Base-by-base conservation (phyloP, 2,888 invertebrate species). In the Caenorhabditis uteleia region DNA sequence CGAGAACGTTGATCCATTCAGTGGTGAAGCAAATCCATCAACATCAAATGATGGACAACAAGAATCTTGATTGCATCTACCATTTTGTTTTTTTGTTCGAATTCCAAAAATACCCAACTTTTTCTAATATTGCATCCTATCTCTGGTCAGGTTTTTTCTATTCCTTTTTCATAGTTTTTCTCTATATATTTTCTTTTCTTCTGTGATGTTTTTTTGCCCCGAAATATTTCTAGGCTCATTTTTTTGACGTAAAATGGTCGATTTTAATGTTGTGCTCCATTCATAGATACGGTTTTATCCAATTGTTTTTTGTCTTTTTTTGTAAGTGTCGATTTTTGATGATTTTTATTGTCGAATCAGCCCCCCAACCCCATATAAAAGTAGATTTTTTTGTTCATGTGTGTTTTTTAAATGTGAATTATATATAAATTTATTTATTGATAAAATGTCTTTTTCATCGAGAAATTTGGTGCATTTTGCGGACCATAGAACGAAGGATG, bases 1-100 rank as follows among this genome's bases (percentile, higher is more conserved):
- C 1, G 68, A 67, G 12, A 39, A 45, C 16, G 66, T 68, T n/a
- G 68, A 68, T 54, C 71, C 71, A 34, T 71, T 71, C 50, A 68
- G 68, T 27, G 65, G 51, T 21, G 61, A 57, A 51, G 46, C 64
- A 0, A 60, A 57, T 43, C 62, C 70, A 29, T 53, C 68, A 18
- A 31, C 45, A 8, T 40, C 45, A 4, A 44, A 47, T 1, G 50
- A 51, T 25, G n/a, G n/a, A n/a, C 42, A 23, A 42, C 14, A 27
- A 42, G 14, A 3, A 8, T 25, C 23, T 12, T 3, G 4, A 5
- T 14, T 20, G n/a, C 7, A 40, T 14, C 21, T 7, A 40, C 20
- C 8, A 23, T 40, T 23, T 16, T 23, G 4, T 16, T n/a, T 42
- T 18, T 42, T 27, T 43, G 4, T 36, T 25, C 25, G 27, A 26